Conservation (phyloP, 2,797 vertebrate species). For the Neosilurus hyrtlii region DNA sequence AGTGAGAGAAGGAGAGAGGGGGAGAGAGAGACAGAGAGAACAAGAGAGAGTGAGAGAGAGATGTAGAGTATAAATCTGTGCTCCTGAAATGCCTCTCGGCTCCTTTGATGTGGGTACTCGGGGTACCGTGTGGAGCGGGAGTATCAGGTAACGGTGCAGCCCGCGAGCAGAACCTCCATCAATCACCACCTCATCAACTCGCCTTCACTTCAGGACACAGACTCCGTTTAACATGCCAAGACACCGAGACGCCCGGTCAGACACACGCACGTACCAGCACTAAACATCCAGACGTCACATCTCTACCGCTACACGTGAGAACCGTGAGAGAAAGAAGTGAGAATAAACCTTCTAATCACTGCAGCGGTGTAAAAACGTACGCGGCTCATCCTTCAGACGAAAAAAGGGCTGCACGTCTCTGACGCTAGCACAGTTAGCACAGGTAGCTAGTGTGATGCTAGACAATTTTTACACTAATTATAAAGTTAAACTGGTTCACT, state of each 20-base stretch:
- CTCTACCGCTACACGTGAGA: background rate
- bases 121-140: conserved; percentile 10
- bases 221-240: background rate
- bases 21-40: background rate
- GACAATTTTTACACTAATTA: too few species aligned
- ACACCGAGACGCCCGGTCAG: too few species aligned
- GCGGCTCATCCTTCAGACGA: too few species aligned
- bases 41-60: background rate
- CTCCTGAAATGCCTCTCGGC: conserved; percentile 28
- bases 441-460: too few species aligned
- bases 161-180: conserved; percentile 23
- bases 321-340: background rate
- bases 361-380: background rate
- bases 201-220: background rate
- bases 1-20: background rate
- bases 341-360: background rate
- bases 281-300: background rate
- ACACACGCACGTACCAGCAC: too few species aligned
- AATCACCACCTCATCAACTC: conserved; percentile 42
- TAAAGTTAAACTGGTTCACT: too few species aligned
- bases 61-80: background rate
- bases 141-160: conserved; percentile 39
- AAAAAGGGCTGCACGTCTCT: too few species aligned
- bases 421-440: too few species aligned
- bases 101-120: conserved; percentile 32